Percentiles rank a stretch among this genome's conserved stretches.
Evolutionary conservation across 2,888 invertebrate genomes (phyloP).

Genomic region (Mylabris sibirica): DNA sequence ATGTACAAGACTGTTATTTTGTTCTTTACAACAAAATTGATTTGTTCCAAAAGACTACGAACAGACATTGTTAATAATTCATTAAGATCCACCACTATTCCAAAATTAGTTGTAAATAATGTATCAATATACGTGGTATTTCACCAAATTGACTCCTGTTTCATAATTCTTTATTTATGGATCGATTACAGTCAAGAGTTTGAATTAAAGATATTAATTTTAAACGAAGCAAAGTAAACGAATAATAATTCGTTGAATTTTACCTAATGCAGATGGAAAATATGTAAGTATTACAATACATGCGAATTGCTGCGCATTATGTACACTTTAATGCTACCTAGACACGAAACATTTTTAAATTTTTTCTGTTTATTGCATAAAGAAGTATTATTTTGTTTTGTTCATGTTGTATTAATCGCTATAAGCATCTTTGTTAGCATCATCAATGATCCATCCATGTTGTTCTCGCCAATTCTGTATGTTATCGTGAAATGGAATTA

Average conservation of each 20-base stretch:
- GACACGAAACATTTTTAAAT: background rate
- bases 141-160: background rate
- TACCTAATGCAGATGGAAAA: background rate
- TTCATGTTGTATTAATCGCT: slow-evolving; percentile 25
- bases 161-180: background rate
- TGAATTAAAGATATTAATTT: background rate
- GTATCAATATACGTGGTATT: background rate
- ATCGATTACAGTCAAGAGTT: background rate
- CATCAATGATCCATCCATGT: slow-evolving; percentile 21
- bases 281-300: background rate
- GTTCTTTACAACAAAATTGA: no score
- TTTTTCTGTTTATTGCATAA: background rate
- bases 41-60: background rate
- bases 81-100: background rate
- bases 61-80: background rate
- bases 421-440: slow-evolving; percentile 15
- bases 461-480: background rate
- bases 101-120: background rate
- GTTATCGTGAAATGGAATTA: slow-evolving; percentile 24
- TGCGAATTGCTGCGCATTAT: no score
- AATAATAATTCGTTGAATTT: background rate
- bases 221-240: background rate
- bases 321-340: background rate
- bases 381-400: background rate
- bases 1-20: no score